Evolutionary conservation across 2,797 vertebrate genomes (phyloP).

Genomic region (Chelon labrosus): DNA sequence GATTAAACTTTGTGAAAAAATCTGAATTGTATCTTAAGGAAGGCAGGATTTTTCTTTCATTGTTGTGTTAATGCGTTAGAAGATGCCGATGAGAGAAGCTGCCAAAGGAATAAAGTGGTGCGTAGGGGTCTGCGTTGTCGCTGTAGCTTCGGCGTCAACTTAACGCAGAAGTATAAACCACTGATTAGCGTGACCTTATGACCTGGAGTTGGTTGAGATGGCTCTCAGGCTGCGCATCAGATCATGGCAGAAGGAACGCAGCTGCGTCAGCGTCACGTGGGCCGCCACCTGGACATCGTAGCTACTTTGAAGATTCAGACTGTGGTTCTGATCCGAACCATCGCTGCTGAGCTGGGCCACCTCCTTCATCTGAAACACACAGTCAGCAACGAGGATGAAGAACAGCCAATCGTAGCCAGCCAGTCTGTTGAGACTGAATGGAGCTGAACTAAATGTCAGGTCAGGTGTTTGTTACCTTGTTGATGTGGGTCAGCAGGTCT

Average conservation of each 20-base stretch:
- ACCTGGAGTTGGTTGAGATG: slow-evolving; percentile 2
- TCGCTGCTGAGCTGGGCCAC: background rate
- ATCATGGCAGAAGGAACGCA: slow-evolving; percentile 75
- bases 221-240: slow-evolving; percentile 74
- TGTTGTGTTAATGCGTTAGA: too few species aligned
- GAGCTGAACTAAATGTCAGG: background rate
- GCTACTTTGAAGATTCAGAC: slow-evolving; percentile 31
- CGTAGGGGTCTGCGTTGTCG: too few species aligned
- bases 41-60: too few species aligned
- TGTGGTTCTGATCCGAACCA: background rate
- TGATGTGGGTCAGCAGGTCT: slow-evolving; percentile 83
- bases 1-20: too few species aligned
- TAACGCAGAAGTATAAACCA: too few species aligned
- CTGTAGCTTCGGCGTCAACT: too few species aligned
- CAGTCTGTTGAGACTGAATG: background rate
- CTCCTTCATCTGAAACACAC: slow-evolving; percentile 64
- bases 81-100: too few species aligned
- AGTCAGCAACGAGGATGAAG: background rate
- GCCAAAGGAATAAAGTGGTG: too few species aligned
- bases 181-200: background rate
- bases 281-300: slow-evolving; percentile 66
- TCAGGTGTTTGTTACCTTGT: slow-evolving; percentile 62
- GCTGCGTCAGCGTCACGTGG: slow-evolving; percentile 71
- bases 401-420: slow-evolving; percentile 10
- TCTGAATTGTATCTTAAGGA: too few species aligned